Evolutionary conservation across 1,140 invertebrate species (phyloP), one percentile per base, ranked within the genome.

Genomic region (Tetragonula clypearis): DNA sequence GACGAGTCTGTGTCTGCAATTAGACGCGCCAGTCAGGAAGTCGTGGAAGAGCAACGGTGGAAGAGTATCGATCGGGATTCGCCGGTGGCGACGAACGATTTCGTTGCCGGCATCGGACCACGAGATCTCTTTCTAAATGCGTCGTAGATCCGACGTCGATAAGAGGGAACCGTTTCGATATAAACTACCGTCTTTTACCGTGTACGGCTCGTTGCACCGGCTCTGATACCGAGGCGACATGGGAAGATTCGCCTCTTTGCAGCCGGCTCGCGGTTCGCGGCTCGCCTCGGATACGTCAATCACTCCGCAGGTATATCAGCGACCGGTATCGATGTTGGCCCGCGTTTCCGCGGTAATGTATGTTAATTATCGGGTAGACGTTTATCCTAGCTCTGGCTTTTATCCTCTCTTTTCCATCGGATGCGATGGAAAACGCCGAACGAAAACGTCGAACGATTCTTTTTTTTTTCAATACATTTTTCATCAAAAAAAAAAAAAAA

Each of bases 41-140:
- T 87, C 84, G 91, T 84, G 84, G 41, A n/a, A 85, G 53, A 88
- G 77, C 68, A 41, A 23, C 62, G 88, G 75, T 41, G 35, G 35
- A 41, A 41, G 73, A 87, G 78, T 81, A 19, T 76, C 66, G 85
- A 69, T 79, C 82, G 77, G 83, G 60, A 87, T 81, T 86, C 82
- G 76, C 88, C 86, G 60, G 65, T 79, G 84, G 88, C 87, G 86
- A 80, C 66, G 81, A 90, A 87, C 79, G 75, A 85, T 87, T 84
- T 84, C 68, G 76, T 65, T 65, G 58, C 76, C 62, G 65, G 87
- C 35, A 89, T 87, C 85, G 78, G 53, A 23, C 62, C 75, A 8
- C 75, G 30, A 77, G 88, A 90, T 90, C 88, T 90, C 88, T 87
- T 89, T 90, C 88, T 89, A 89, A 90, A 90, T 87, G 86, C 85